Percentiles rank a stretch among this genome's conserved stretches.
Evolutionary conservation across 2,113 vertebrate genomes (phyloP).

Genomic region (Dolichotis patagonum): DNA sequence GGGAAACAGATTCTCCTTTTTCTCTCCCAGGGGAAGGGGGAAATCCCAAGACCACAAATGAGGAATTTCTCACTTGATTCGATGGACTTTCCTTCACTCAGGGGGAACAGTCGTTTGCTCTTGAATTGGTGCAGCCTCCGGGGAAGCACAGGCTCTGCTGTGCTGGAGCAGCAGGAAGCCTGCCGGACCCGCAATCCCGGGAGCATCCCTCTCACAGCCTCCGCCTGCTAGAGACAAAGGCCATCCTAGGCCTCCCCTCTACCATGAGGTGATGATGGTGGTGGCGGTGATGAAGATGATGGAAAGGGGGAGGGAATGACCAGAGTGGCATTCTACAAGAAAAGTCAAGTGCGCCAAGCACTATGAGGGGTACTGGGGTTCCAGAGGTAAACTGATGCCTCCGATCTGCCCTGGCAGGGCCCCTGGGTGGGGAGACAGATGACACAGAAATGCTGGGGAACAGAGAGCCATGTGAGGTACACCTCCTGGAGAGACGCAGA

Average conservation of each 20-base stretch:
- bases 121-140: conserved; percentile 23
- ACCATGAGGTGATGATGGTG: background rate
- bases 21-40: conserved; percentile 78
- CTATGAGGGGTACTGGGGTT: too few relatives aligned
- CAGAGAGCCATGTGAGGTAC: background rate
- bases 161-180: background rate
- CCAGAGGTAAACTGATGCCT: background rate
- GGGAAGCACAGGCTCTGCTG: conserved; percentile 11
- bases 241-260: background rate
- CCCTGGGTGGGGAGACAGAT: background rate
- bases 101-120: conserved; percentile 70
- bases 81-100: conserved; percentile 77
- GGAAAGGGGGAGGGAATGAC: background rate
- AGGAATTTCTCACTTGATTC: conserved; percentile 73
- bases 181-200: background rate
- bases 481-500: too few relatives aligned
- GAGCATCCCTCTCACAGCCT: background rate
- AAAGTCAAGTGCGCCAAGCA: background rate
- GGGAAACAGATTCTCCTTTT: conserved; percentile 82
- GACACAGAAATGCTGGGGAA: background rate
- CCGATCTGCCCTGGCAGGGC: background rate
- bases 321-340: background rate
- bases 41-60: conserved; percentile 46
- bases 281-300: background rate
- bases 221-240: background rate